Percentiles rank a stretch among this genome's conserved stretches.
phyloP scores from a whole-genome alignment of 2,888 invertebrate species.

The Atethmia centrago region DNA sequence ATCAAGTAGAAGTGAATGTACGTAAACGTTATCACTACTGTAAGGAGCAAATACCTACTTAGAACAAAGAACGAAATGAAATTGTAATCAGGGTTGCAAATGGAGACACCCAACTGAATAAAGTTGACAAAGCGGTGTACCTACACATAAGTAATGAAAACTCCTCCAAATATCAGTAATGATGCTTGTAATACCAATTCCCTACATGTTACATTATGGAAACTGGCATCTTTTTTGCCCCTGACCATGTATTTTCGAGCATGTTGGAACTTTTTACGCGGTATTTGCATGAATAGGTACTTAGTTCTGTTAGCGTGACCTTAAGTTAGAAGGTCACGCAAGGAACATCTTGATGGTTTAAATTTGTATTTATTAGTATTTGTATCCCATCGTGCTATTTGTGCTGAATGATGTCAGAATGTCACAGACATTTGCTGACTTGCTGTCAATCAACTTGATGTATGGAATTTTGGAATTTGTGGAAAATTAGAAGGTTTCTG shows the following conservation, averaged over 20 bases:
- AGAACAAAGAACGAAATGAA: background rate
- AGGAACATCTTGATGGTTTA: conserved; percentile 32
- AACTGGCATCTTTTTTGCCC: background rate
- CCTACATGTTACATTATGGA: conserved; percentile 15
- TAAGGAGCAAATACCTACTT: background rate
- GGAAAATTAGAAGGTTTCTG: conserved; percentile 6
- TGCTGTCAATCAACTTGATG: conserved; percentile 31
- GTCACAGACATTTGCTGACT: conserved; percentile 10
- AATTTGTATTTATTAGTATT: conserved; percentile 13
- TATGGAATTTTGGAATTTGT: background rate
- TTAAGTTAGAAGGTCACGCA: too few relatives aligned
- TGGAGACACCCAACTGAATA: conserved; percentile 11
- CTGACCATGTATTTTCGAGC: conserved; percentile 25
- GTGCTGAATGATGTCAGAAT: background rate
- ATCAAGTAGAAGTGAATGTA: background rate
- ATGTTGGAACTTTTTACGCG: conserved; percentile 25
- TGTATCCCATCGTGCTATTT: conserved; percentile 18
- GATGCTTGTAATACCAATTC: conserved; percentile 19
- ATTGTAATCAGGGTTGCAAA: conserved; percentile 30
- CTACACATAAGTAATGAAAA: conserved; percentile 39
- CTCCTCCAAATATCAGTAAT: conserved; percentile 35
- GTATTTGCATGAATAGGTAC: conserved; percentile 34
- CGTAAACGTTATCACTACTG: background rate
- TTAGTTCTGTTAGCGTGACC: background rate
- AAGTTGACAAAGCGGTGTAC: conserved; percentile 29